These are phyloP conservation scores for Sebastiscus albofasciatus DNA, from an alignment of 2,797 vertebrate species.

Conservation along the genomic window DNA sequence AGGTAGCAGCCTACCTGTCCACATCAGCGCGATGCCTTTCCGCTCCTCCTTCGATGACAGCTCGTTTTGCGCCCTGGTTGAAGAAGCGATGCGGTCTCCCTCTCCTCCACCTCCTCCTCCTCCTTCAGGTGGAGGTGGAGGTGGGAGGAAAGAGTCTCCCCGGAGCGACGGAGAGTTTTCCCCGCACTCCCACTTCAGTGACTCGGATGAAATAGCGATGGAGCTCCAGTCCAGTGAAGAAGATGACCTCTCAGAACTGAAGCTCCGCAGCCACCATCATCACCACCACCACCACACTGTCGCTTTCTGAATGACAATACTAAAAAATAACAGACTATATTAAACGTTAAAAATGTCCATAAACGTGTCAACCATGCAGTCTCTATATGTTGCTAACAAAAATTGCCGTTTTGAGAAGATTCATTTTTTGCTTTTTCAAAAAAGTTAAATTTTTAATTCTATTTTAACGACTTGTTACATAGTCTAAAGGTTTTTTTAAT, in stretches of 20 bases:
- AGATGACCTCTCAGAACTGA: slow-evolving; percentile 84
- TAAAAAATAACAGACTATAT: neutral
- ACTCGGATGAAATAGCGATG: slow-evolving; percentile 92
- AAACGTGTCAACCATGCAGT: slow-evolving; percentile 73
- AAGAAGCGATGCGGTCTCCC: slow-evolving; percentile 83
- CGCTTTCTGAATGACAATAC: slow-evolving; percentile 61
- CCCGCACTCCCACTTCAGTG: slow-evolving; percentile 95
- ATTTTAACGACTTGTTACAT: slow-evolving; percentile 62
- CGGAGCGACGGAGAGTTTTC: slow-evolving; percentile 97
- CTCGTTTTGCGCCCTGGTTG: slow-evolving; percentile 81
- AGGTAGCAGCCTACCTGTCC: slow-evolving; percentile 74
- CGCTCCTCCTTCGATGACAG: slow-evolving; percentile 81
- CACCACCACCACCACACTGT: slow-evolving; percentile 49
- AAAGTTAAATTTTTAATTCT: slow-evolving; percentile 44
- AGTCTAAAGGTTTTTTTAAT: slow-evolving; percentile 41
- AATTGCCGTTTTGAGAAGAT: slow-evolving; percentile 32
- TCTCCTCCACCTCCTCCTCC: slow-evolving; percentile 53
- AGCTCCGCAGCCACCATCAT: slow-evolving; percentile 62
- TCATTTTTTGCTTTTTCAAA: slow-evolving; percentile 37
- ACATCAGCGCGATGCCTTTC: slow-evolving; percentile 84
- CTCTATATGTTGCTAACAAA: slow-evolving; percentile 28
- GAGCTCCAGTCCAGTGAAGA: slow-evolving; percentile 85
- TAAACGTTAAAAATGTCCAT: slow-evolving; percentile 27
- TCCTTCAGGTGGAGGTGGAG: slow-evolving; percentile 41
- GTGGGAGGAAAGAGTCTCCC: slow-evolving; percentile 87